Percentiles rank a stretch among this genome's conserved stretches.
Evolutionary conservation across 1,140 invertebrate species (phyloP).

Genomic region (Ditylenchus dipsaci): DNA sequence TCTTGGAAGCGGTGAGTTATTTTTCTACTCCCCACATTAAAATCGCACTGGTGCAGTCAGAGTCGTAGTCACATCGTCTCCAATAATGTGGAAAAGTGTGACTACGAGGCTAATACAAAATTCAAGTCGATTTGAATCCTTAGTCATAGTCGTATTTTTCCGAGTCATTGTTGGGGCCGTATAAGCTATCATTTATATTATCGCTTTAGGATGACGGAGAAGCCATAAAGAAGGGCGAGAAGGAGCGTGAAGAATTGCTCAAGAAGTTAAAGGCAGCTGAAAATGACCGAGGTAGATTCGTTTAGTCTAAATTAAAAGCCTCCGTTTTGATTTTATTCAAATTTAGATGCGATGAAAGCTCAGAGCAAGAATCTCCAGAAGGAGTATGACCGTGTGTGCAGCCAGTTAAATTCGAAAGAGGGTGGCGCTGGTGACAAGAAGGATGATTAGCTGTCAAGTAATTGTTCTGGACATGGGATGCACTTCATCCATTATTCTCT

Average conservation of each 20-base stretch:
- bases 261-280: slow-evolving; percentile 42
- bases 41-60: too few relatives aligned
- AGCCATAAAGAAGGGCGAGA: background rate
- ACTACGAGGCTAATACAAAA: too few relatives aligned
- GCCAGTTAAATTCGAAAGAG: slow-evolving; percentile 26
- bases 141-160: too few relatives aligned
- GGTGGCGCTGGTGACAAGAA: slow-evolving; percentile 43
- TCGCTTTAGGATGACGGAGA: background rate
- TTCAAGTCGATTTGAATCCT: too few relatives aligned
- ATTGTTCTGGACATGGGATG: background rate
- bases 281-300: slow-evolving; percentile 52
- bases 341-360: background rate
- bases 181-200: background rate
- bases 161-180: background rate
- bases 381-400: slow-evolving; percentile 52
- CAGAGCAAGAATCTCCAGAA: slow-evolving; percentile 49
- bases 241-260: background rate
- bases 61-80: too few relatives aligned
- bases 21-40: too few relatives aligned
- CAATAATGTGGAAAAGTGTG: too few relatives aligned
- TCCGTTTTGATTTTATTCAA: too few relatives aligned
- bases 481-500: background rate
- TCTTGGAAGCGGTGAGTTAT: slow-evolving; percentile 52
- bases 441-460: slow-evolving; percentile 31
- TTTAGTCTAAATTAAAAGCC: slow-evolving; percentile 7